Evolutionary conservation across 53 echinoderm and acorn worm species (phyloP).

Genomic region (Apostichopus leukothele): DNA sequence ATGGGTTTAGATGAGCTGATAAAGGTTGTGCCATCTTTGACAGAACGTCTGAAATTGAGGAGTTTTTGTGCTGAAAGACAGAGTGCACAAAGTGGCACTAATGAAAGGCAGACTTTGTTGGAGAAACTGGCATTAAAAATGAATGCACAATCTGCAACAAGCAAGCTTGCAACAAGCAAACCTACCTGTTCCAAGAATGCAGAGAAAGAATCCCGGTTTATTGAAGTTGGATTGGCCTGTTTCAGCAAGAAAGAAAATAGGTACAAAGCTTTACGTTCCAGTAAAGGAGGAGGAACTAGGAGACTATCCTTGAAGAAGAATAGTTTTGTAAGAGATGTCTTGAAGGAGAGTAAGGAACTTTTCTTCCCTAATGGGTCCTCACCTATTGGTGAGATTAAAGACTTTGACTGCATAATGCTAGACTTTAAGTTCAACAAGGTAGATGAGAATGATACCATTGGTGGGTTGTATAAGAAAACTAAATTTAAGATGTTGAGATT

Average conservation of each 20-base stretch:
- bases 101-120: too few relatives aligned
- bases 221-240: conserved; percentile 11
- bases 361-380: neutral
- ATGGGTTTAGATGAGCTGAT: too few relatives aligned
- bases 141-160: neutral
- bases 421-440: neutral
- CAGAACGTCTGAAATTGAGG: too few relatives aligned
- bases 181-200: neutral
- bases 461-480: neutral
- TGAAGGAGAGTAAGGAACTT: neutral
- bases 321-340: neutral
- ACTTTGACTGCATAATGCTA: neutral
- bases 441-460: neutral
- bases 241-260: neutral
- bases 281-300: neutral
- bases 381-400: neutral
- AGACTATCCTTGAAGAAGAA: neutral
- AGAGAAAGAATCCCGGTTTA: neutral
- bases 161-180: neutral
- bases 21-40: too few relatives aligned
- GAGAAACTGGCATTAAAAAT: too few relatives aligned
- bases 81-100: too few relatives aligned
- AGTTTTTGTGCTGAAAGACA: too few relatives aligned
- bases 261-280: conserved; percentile 4
- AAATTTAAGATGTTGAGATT: conserved; percentile 9